Evolutionary conservation across 2,113 vertebrate species (phyloP).

Genomic region (Meleagris gallopavo): DNA sequence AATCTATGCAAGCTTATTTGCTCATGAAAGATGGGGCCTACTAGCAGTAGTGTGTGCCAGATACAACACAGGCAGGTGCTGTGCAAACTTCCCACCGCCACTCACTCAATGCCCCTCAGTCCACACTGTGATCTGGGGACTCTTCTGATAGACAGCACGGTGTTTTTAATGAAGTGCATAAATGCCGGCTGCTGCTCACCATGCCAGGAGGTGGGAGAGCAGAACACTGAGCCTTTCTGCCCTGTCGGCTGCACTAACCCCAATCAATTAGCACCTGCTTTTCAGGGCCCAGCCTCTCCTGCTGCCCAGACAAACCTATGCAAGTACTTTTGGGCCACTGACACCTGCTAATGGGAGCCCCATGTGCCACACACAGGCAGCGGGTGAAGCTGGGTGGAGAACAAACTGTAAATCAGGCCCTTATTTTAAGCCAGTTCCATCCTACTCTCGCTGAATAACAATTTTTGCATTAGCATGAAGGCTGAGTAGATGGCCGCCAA

Average conservation of each 20-base stretch:
- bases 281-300: background rate
- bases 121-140: background rate
- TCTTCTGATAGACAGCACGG: background rate
- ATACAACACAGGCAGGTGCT: slow-evolving; percentile 55
- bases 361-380: background rate
- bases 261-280: slow-evolving; percentile 66
- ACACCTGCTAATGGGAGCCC: background rate
- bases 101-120: background rate
- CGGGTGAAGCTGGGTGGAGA: background rate
- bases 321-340: slow-evolving; percentile 35
- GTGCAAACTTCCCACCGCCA: background rate
- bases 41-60: fast-evolving
- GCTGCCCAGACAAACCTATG: background rate
- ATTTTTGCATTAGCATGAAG: background rate
- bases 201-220: background rate
- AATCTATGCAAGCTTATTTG: background rate
- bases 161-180: slow-evolving; percentile 53
- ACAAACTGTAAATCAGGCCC: slow-evolving; percentile 30
- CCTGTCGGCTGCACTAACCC: background rate
- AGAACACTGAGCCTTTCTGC: slow-evolving; percentile 57
- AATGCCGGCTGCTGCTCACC: background rate
- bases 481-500: background rate
- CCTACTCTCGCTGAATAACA: background rate
- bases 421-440: slow-evolving; percentile 8
- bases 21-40: background rate